Base-by-base conservation (phyloP, 2,797 vertebrate genomes). In the Helicolenus hilgendorfi region DNA sequence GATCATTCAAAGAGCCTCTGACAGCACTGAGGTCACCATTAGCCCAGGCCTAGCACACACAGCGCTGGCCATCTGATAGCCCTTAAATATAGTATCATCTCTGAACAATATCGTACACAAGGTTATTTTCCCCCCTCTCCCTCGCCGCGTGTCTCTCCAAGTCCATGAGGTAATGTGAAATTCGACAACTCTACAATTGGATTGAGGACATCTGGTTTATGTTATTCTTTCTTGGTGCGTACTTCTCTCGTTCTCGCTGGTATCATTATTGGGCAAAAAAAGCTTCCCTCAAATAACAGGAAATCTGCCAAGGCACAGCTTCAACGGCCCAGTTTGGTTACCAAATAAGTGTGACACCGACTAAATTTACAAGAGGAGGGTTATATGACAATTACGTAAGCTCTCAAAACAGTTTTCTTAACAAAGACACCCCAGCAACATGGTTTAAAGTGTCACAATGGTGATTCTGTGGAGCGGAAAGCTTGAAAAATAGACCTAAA, bases 121-220 rank as follows among this genome's bases (percentile, higher is more conserved):
- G 41, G 31, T 79, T 49, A 26, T 83, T 79, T 73, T 75, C 7
- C 29, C 29, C 11, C 26, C 56, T 26, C 14, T 29, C 53, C 11
- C 58, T 33, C 29, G 8, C 3, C 11, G 10, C 0, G 38, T 20
- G 1, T 49, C 45, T 20, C 3, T 49, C 45, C 18, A n/a, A 49
- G 53, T 77, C 72, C 38, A 84, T 90, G 89, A 94, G 83, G 88
- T 92, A 91, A 94, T 91, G 56, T 75, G 53, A 89, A 83, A 78
- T 89, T 63, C 77, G 79, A 92, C 82, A 89, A 75, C 76, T 90
- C 71, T 79, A 83, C 71, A 85, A 90, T 62, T 83, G 79, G 73
- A 90, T 70, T 27, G 77, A 75, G 65, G 59, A 92, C 94, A 94
- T 95, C 94, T 95, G 94, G 84, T 92, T 85, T 82, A 31, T 75